These are phyloP conservation scores for Ganaspis brasiliensis DNA, from an alignment of 2,888 invertebrate species.

Conservation along the genomic window DNA sequence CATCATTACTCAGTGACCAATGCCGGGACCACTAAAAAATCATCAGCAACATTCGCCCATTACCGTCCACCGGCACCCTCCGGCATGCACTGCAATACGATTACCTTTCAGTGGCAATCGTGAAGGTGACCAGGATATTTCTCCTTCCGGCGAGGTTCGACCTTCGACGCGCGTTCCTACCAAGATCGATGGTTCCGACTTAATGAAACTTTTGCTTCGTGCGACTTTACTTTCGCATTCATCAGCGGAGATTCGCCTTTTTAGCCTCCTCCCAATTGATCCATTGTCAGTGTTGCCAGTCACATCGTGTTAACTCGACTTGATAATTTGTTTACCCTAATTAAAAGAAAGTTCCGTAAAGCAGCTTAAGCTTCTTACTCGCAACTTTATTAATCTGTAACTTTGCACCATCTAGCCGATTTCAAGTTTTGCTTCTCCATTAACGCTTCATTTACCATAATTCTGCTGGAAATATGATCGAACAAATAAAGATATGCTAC, in stretches of 20 bases:
- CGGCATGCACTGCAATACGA: slow-evolving; percentile 53
- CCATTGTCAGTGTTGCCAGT: not conserved
- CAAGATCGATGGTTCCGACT: slow-evolving; percentile 50
- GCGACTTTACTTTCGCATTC: slow-evolving; percentile 57
- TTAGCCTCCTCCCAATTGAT: not conserved
- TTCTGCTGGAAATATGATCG: too few relatives aligned
- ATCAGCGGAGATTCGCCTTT: not conserved
- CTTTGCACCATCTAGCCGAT: too few relatives aligned
- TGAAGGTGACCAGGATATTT: slow-evolving; percentile 66
- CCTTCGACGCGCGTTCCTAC: slow-evolving; percentile 53
- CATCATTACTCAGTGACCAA: slow-evolving; percentile 74
- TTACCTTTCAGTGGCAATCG: slow-evolving; percentile 51
- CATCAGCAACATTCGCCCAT: slow-evolving; percentile 73
- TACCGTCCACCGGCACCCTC: slow-evolving; percentile 64
- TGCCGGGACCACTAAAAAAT: slow-evolving; percentile 69
- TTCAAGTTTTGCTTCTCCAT: too few relatives aligned
- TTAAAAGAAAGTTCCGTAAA: not conserved
- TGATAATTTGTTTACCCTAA: slow-evolving; percentile 10
- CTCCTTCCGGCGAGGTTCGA: slow-evolving; percentile 62
- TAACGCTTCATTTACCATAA: too few relatives aligned
- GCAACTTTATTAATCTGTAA: too few relatives aligned
- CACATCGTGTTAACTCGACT: not conserved
- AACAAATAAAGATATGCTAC: too few relatives aligned
- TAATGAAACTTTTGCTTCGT: slow-evolving; percentile 47
- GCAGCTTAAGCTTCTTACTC: too few relatives aligned